A percentile compares a stretch with the other conserved stretches of the same genome.
Evolutionary conservation across 37 sponge, comb jelly and placozoan species (phyloP).

Genomic region (Axinella damicornis): DNA sequence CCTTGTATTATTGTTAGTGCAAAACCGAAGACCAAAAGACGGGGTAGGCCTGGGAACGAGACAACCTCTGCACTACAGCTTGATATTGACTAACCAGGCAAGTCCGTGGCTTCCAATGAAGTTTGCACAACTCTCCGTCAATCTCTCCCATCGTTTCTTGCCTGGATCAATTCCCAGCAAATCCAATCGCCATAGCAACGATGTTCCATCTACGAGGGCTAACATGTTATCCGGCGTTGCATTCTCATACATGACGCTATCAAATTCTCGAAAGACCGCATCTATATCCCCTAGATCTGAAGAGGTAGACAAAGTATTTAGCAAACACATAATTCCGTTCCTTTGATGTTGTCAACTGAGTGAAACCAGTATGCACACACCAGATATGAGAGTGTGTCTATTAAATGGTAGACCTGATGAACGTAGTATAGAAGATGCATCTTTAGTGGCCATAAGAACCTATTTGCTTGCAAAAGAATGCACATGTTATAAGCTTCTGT

Average conservation of each 20-base stretch:
- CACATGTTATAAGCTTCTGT: too few species aligned
- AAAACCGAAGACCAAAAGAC: too few species aligned
- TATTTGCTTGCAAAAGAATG: too few species aligned
- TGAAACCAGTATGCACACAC: neutral
- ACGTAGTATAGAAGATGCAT: too few species aligned
- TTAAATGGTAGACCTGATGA: too few species aligned
- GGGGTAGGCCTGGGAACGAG: too few species aligned
- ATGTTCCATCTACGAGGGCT: slow-evolving; percentile 75
- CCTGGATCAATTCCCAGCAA: slow-evolving; percentile 55
- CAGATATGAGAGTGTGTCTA: too few species aligned
- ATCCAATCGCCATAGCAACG: slow-evolving; percentile 85
- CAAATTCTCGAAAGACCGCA: slow-evolving; percentile 61
- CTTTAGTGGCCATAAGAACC: too few species aligned
- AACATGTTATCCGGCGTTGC: slow-evolving; percentile 30
- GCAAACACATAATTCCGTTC: neutral
- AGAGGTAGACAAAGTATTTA: neutral
- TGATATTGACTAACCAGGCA: slow-evolving; percentile 41
- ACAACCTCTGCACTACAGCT: too few species aligned
- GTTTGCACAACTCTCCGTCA: slow-evolving; percentile 9
- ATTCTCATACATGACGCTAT: slow-evolving; percentile 30
- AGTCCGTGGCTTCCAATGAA: slow-evolving; percentile 3
- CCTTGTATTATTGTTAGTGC: too few species aligned
- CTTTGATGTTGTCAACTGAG: neutral
- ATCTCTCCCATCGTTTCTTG: slow-evolving; percentile 59
- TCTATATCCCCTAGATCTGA: slow-evolving; percentile 52